These are phyloP conservation scores for Epinotia brunnichana DNA, from an alignment of 2,888 invertebrate species.

Conservation along the genomic window DNA sequence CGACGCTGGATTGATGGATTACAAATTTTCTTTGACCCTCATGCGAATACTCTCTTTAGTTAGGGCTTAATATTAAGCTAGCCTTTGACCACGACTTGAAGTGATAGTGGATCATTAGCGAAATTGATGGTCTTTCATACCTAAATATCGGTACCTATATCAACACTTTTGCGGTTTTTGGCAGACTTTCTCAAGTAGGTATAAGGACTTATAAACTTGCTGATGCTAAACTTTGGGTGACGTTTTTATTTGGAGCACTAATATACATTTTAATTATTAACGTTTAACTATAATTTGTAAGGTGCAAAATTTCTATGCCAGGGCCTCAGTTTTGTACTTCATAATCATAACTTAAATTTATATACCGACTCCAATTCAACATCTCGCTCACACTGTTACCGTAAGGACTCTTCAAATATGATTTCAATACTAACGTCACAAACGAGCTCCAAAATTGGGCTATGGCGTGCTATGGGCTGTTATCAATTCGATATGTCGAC, in stretches of 20 bases:
- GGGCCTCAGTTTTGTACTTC: too few species aligned
- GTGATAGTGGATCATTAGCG: constrained; percentile 32
- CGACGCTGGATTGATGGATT: constrained; percentile 44
- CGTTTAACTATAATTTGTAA: too few species aligned
- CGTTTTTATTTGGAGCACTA: not conserved
- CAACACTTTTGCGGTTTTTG: not conserved
- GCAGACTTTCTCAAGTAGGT: not conserved
- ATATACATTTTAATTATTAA: not conserved
- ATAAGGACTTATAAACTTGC: not conserved
- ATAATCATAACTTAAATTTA: too few species aligned
- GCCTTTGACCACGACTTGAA: constrained; percentile 28
- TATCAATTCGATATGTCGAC: too few species aligned
- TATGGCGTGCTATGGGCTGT: too few species aligned
- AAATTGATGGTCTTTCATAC: constrained; percentile 12
- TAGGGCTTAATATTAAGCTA: constrained; percentile 30
- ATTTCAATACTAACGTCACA: not conserved
- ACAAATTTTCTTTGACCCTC: constrained; percentile 40
- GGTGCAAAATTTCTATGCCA: too few species aligned
- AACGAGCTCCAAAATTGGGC: not conserved
- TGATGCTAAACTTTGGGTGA: not conserved
- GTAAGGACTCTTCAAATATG: not conserved
- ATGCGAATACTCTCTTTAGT: constrained; percentile 32
- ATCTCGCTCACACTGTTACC: not conserved
- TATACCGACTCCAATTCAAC: too few species aligned
- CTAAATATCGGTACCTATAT: not conserved